Evolutionary conservation across 1,140 invertebrate species (phyloP).

Genomic region (Spodoptera frugiperda): DNA sequence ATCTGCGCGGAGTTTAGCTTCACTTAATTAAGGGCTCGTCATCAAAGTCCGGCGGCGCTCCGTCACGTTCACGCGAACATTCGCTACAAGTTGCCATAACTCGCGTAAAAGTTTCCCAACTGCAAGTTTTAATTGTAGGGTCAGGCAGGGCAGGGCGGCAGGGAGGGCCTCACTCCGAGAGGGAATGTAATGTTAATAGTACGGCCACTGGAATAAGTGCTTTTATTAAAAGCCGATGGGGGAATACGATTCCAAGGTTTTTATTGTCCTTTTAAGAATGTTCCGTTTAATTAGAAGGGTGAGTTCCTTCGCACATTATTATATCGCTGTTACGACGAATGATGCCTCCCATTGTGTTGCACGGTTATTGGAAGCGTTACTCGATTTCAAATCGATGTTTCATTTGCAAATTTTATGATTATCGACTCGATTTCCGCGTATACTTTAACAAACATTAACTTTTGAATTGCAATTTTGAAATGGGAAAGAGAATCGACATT

Average conservation of each 20-base stretch:
- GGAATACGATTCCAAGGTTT: neutral
- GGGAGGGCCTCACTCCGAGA: constrained; percentile 2
- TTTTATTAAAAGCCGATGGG: constrained; percentile 8
- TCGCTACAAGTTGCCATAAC: constrained; percentile 23
- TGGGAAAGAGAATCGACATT: no score
- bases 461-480: no score
- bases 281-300: neutral
- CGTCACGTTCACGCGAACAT: constrained; percentile 22
- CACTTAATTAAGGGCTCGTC: constrained; percentile 40
- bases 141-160: neutral
- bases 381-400: no score
- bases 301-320: neutral
- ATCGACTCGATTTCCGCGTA: no score
- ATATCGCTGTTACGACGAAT: neutral
- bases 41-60: constrained; percentile 32
- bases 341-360: no score
- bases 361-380: no score
- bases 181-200: constrained; percentile 6
- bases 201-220: neutral
- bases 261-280: neutral
- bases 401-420: no score
- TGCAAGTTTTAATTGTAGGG: constrained; percentile 46
- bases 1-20: constrained; percentile 12
- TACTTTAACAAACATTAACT: no score
- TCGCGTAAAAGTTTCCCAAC: constrained; percentile 26